These are phyloP conservation scores for Balaeniceps rex DNA, from an alignment of 2,113 vertebrate genomes.

Conservation along the genomic window DNA sequence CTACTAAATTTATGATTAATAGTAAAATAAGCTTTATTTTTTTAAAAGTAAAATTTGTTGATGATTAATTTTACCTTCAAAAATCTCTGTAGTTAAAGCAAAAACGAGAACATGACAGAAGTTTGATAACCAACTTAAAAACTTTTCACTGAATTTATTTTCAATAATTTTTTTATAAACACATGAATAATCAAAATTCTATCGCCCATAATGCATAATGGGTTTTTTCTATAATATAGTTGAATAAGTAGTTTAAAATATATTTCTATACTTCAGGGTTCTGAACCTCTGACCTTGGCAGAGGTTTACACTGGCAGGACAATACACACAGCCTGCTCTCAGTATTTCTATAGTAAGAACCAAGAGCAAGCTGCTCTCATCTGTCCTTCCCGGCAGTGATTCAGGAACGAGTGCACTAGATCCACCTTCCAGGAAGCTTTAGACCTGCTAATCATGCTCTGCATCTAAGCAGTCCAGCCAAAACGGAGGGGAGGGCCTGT, in stretches of 20 bases:
- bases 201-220: neutral
- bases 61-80: neutral
- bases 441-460: neutral
- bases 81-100: neutral
- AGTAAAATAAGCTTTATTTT: neutral
- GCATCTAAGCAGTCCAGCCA: accelerated
- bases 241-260: neutral
- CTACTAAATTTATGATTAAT: neutral
- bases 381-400: accelerated
- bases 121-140: neutral
- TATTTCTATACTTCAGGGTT: neutral
- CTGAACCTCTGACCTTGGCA: neutral
- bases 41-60: neutral
- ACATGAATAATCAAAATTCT: neutral
- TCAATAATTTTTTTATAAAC: neutral
- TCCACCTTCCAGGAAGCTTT: accelerated
- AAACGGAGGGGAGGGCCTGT: accelerated
- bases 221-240: accelerated
- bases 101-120: neutral
- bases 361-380: neutral
- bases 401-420: accelerated
- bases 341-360: neutral
- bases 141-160: neutral
- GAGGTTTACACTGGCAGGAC: neutral
- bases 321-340: no score